phyloP scores from a whole-genome alignment of 2,888 invertebrate species.

The Meta bourneti region DNA sequence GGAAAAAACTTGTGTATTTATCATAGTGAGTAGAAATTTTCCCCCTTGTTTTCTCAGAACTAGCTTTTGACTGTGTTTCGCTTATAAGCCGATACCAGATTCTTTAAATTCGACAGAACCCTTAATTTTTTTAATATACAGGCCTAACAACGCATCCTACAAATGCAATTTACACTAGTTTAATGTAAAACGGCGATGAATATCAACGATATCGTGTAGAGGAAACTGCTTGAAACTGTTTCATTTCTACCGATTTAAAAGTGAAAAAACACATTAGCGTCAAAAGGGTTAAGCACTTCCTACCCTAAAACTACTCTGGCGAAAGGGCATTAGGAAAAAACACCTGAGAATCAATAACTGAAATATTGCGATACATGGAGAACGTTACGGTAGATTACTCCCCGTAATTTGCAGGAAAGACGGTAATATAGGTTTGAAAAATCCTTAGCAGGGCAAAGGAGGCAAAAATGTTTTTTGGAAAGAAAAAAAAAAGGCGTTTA shows the following conservation, averaged over 20 bases:
- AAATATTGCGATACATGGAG: slow-evolving; percentile 6
- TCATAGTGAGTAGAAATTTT: no score
- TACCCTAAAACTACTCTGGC: background rate
- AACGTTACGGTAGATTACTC: slow-evolving; percentile 41
- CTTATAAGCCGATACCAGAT: no score
- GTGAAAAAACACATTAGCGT: background rate
- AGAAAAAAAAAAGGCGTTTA: slow-evolving; percentile 9
- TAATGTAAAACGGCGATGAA: no score
- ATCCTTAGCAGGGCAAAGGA: background rate
- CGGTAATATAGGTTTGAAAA: background rate
- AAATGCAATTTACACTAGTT: no score
- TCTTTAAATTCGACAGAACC: no score
- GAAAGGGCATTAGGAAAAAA: slow-evolving; percentile 2
- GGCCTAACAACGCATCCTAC: no score
- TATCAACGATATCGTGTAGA: background rate
- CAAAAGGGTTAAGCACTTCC: background rate
- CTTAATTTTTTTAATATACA: no score
- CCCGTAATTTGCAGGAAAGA: slow-evolving; percentile 28
- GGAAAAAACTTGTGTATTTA: no score
- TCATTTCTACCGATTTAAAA: background rate
- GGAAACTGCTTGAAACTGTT: background rate
- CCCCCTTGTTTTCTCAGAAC: no score
- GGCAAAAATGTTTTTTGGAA: background rate
- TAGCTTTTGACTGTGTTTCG: no score
- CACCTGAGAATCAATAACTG: slow-evolving; percentile 19